Evolutionary conservation across 2,113 vertebrate genomes (phyloP).

Genomic region (Poeciliopsis prolifica): DNA sequence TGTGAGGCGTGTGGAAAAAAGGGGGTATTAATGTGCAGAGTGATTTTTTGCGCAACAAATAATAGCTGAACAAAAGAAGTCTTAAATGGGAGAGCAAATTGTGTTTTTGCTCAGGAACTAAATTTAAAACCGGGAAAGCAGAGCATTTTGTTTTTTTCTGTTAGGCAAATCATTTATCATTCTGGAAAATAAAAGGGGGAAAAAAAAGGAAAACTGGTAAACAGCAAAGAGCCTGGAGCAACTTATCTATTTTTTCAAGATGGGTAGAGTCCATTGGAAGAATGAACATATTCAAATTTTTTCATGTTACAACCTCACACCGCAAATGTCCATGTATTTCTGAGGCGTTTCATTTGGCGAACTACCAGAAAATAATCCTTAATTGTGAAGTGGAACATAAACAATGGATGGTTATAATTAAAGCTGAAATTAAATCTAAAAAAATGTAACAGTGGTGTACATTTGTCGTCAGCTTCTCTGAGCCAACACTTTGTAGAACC

Average conservation of each 20-base stretch:
- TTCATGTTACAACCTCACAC: neutral
- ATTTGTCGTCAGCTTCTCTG: neutral
- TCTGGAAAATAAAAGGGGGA: neutral
- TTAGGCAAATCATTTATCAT: slow-evolving; percentile 32
- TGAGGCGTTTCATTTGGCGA: neutral
- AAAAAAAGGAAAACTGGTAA: slow-evolving; percentile 32
- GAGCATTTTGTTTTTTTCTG: slow-evolving; percentile 20
- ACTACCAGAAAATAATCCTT: neutral
- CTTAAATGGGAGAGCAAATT: slow-evolving; percentile 23
- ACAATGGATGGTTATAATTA: neutral
- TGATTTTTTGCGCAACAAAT: slow-evolving; percentile 42
- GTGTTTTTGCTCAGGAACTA: slow-evolving; percentile 7
- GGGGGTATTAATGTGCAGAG: slow-evolving; percentile 24
- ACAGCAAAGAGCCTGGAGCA: slow-evolving; percentile 17
- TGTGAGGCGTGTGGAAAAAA: slow-evolving; percentile 18
- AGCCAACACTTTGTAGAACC: neutral
- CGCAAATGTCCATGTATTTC: neutral
- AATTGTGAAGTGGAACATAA: neutral
- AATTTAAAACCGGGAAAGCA: slow-evolving; percentile 32
- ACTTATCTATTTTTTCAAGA: slow-evolving; percentile 4
- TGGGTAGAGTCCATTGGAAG: neutral
- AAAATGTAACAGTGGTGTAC: neutral
- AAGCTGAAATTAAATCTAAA: neutral
- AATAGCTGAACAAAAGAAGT: slow-evolving; percentile 30
- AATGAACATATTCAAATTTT: neutral